These are phyloP conservation scores for Portevinia maculata DNA, from an alignment of 2,888 invertebrate genomes.

Conservation along the genomic window DNA sequence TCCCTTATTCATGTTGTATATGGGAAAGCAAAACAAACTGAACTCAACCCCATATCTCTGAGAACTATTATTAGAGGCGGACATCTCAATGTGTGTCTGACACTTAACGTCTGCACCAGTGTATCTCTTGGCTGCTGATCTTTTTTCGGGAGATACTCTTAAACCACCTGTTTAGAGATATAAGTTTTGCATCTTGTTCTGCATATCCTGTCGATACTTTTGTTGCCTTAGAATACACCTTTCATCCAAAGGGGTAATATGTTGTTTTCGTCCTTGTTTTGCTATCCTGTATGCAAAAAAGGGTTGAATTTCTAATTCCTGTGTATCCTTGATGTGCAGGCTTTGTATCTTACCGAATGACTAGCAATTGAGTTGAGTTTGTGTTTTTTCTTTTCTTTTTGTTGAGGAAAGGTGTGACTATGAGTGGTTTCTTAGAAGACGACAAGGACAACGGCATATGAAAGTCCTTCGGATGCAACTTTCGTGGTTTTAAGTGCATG, in stretches of 20 bases:
- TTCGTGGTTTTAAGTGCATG: constrained; percentile 4
- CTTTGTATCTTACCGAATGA: constrained; percentile 33
- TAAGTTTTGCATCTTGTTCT: constrained; percentile 71
- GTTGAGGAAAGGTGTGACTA: constrained; percentile 50
- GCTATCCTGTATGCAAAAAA: constrained; percentile 7
- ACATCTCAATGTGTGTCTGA: constrained; percentile 71
- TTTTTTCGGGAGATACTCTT: constrained; percentile 7
- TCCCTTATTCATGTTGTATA: constrained; percentile 44
- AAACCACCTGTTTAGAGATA: constrained; percentile 64
- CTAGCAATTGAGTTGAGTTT: constrained; percentile 12
- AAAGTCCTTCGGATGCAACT: constrained; percentile 14
- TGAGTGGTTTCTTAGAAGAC: constrained; percentile 19
- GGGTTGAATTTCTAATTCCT: constrained; percentile 65
- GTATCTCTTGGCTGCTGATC: constrained; percentile 47
- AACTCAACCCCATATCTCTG: constrained; percentile 5
- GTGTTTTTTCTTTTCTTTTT: constrained; percentile 19
- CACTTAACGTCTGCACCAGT: constrained; percentile 57
- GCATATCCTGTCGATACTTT: constrained; percentile 72
- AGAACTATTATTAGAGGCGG: constrained; percentile 68
- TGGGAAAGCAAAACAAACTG: background rate
- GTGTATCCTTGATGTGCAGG: constrained; percentile 26
- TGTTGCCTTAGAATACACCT: constrained; percentile 68
- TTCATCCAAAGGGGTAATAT: background rate
- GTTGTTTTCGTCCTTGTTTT: constrained; percentile 2
- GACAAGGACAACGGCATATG: constrained; percentile 9